Conservation (phyloP, 2,888 invertebrate species). For the Orthosia gothica region DNA sequence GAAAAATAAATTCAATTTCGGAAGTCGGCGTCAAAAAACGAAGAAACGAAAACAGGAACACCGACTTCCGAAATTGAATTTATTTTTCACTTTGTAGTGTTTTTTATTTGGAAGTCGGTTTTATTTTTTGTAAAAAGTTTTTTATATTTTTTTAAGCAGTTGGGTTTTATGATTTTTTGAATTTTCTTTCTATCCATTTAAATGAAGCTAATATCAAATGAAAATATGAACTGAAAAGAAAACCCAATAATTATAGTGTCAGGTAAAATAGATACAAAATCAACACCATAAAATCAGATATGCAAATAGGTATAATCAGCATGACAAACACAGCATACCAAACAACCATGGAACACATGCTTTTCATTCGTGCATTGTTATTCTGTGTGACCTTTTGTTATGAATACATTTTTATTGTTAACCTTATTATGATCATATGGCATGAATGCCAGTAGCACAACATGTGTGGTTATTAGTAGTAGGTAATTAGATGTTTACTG, state of each 20-base stretch:
- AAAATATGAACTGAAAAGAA: background rate
- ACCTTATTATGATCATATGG: conserved; percentile 26
- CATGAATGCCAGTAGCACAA: background rate
- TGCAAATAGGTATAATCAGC: conserved; percentile 26
- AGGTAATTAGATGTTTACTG: background rate
- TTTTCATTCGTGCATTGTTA: conserved; percentile 23
- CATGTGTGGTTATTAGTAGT: conserved; percentile 3
- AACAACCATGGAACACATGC: conserved; percentile 9
- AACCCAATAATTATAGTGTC: background rate
- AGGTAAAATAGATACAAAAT: background rate
- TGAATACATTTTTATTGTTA: conserved; percentile 16
- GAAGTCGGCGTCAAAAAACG: no score
- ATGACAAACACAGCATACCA: conserved; percentile 18
- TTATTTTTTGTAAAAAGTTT: no score
- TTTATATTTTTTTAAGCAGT: no score
- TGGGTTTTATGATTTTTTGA: no score
- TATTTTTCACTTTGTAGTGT: no score
- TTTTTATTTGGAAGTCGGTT: no score
- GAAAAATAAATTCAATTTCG: no score
- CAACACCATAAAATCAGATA: conserved; percentile 22
- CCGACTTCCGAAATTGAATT: no score
- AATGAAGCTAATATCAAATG: no score
- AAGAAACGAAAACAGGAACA: no score
- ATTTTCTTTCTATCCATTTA: no score
- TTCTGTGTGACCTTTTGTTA: conserved; percentile 18